phyloP scores from a whole-genome alignment of 2,113 vertebrate genomes.

The Galbula dea region DNA sequence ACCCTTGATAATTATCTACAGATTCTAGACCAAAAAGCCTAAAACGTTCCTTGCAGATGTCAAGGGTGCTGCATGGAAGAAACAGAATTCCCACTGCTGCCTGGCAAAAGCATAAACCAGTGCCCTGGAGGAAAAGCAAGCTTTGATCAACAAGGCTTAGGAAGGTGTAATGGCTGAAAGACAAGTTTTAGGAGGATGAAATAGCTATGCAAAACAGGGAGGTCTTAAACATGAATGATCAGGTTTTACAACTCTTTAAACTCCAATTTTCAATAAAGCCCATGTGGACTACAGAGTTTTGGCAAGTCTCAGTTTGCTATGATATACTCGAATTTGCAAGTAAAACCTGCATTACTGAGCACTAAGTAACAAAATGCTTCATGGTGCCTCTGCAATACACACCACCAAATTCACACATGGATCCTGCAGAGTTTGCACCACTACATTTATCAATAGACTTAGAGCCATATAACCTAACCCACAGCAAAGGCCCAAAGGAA shows the following conservation, averaged over 20 bases:
- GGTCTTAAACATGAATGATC: neutral
- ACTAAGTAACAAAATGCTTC: neutral
- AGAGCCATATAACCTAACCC: neutral
- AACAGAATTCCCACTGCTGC: neutral
- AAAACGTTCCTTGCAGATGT: neutral
- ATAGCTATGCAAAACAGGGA: neutral
- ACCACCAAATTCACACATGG: neutral
- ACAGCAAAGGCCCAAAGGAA: neutral
- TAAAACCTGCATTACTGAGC: neutral
- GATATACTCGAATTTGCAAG: neutral
- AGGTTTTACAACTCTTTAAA: neutral
- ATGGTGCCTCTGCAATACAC: fast-evolving
- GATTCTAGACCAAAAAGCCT: neutral
- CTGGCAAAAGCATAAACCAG: neutral
- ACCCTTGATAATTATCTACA: neutral
- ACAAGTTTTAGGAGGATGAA: neutral
- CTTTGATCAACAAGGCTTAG: neutral
- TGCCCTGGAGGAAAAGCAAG: neutral
- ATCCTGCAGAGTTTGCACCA: neutral
- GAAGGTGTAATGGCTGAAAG: neutral
- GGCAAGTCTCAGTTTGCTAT: neutral
- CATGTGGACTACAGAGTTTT: neutral
- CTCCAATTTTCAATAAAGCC: neutral
- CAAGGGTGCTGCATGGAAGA: fast-evolving
- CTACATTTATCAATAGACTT: neutral